Percentiles rank a stretch among this genome's conserved stretches.
These are phyloP conservation scores for Achatina immaculata DNA, from an alignment of 1,140 invertebrate species.

Conservation along the genomic window DNA sequence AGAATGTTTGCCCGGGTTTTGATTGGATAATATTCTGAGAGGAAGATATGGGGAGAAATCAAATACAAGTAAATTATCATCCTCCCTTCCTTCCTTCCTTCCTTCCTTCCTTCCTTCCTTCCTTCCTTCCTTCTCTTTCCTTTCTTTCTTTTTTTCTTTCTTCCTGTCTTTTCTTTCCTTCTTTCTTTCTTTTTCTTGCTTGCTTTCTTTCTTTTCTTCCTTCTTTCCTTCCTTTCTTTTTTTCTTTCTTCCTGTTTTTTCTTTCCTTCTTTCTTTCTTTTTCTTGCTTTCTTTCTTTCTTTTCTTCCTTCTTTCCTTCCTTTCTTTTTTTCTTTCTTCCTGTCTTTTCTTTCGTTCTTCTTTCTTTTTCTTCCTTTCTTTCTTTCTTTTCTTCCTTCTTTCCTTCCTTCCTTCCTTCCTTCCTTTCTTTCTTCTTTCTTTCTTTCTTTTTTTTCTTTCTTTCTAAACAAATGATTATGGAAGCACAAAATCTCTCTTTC, in stretches of 20 bases:
- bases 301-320: neutral
- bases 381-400: neutral
- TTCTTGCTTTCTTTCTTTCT: neutral
- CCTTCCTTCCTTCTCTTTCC: neutral
- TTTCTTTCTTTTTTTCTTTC: neutral
- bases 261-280: neutral
- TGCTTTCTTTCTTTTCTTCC: neutral
- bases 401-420: neutral
- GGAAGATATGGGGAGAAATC: too few relatives aligned
- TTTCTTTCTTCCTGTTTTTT: neutral
- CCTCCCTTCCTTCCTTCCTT: too few relatives aligned
- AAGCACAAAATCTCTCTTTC: neutral
- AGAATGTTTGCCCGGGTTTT: too few relatives aligned
- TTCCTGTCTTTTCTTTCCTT: neutral
- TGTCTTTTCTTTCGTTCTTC: neutral
- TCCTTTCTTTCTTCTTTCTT: neutral
- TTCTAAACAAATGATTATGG: too few relatives aligned
- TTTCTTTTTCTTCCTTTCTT: neutral
- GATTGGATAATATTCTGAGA: too few relatives aligned
- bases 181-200: neutral
- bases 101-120: too few relatives aligned
- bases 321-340: neutral
- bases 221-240: neutral
- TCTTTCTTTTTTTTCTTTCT: neutral
- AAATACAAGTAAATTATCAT: too few relatives aligned